Conservation (phyloP, 23 tunicate species). For the Oikopleura dioica region DNA sequence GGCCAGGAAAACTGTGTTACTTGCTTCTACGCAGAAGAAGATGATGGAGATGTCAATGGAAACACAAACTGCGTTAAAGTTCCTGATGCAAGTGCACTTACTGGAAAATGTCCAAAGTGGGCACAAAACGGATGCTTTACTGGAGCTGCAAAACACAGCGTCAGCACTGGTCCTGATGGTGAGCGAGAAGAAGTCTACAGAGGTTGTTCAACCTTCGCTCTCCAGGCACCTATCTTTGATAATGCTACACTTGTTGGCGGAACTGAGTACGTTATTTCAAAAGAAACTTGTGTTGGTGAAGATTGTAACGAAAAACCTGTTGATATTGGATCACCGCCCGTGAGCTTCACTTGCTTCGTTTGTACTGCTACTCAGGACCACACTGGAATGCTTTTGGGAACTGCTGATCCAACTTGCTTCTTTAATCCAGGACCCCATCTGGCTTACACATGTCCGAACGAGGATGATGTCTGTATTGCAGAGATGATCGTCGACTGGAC, state of each 20-base stretch:
- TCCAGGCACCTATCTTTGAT: too few relatives aligned
- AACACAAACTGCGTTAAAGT: background rate
- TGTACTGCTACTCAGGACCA: background rate
- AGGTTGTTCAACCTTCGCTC: background rate
- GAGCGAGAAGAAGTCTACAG: conserved; percentile 8
- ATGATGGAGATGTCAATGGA: background rate
- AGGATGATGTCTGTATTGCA: background rate
- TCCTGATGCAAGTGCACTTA: too few relatives aligned
- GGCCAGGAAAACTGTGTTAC: background rate
- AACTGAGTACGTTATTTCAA: background rate
- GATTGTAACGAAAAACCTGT: background rate
- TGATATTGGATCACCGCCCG: background rate
- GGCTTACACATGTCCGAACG: background rate
- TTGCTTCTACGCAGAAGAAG: background rate
- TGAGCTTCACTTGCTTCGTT: background rate
- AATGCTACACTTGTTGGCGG: background rate
- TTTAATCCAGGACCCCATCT: background rate
- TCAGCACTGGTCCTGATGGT: background rate
- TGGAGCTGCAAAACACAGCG: background rate
- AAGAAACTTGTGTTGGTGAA: background rate
- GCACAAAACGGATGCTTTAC: background rate
- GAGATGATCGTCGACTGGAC: conserved; percentile 5
- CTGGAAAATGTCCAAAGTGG: background rate
- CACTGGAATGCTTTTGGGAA: background rate
- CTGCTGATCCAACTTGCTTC: background rate